These are phyloP conservation scores for Ornithoptera priamus DNA, from an alignment of 2,888 invertebrate genomes.

Conservation along the genomic window DNA sequence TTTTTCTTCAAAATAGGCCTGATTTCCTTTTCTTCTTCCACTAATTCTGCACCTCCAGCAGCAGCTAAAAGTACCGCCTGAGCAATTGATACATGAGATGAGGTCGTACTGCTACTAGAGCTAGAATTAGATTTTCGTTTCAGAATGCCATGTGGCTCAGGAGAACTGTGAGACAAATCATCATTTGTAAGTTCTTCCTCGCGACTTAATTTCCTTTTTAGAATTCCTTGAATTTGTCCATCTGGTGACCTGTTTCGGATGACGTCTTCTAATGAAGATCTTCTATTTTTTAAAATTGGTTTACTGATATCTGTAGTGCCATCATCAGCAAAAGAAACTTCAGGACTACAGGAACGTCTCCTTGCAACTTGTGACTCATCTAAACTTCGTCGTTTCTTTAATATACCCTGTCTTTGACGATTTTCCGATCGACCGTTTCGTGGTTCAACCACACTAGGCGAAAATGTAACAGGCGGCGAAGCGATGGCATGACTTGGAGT, in stretches of 20 bases:
- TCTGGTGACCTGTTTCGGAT: conserved; percentile 83
- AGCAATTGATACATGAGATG: conserved; percentile 84
- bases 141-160: conserved; percentile 88
- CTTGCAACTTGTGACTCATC: conserved; percentile 88
- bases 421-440: conserved; percentile 77
- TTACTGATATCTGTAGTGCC: conserved; percentile 79
- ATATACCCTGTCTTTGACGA: conserved; percentile 86
- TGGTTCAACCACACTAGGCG: conserved; percentile 86
- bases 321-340: conserved; percentile 81
- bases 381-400: conserved; percentile 90
- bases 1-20: conserved; percentile 92
- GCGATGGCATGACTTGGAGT: conserved; percentile 76
- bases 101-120: conserved; percentile 82
- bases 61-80: conserved; percentile 84
- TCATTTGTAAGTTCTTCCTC: conserved; percentile 83
- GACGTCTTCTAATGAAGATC: conserved; percentile 86
- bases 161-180: conserved; percentile 81
- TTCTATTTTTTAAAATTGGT: conserved; percentile 84
- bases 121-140: conserved; percentile 88
- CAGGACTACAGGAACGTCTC: conserved; percentile 85
- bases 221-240: conserved; percentile 82
- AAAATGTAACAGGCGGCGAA: conserved; percentile 89
- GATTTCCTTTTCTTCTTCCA: conserved; percentile 81
- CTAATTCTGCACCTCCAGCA: conserved; percentile 80
- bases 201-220: conserved; percentile 84